These are phyloP conservation scores for Augochlorella aurata DNA, from an alignment of 2,888 invertebrate genomes.

Conservation along the genomic window DNA sequence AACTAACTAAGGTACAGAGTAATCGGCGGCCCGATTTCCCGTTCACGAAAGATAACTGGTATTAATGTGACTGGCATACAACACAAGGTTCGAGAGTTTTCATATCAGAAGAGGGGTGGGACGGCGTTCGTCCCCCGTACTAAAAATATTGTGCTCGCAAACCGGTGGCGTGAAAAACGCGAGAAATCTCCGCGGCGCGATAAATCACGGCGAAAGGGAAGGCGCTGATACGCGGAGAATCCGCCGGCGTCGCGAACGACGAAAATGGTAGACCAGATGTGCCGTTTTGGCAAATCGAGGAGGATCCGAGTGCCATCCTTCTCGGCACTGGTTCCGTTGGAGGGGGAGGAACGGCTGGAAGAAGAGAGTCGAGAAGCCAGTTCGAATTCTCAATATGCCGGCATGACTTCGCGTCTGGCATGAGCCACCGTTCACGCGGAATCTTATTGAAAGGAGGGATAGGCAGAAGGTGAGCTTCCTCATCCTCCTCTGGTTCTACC, in stretches of 20 bases:
- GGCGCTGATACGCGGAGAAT: slow-evolving; percentile 31
- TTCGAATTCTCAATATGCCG: slow-evolving; percentile 72
- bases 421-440: slow-evolving; percentile 71
- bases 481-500: slow-evolving; percentile 18
- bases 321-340: neutral
- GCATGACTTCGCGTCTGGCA: slow-evolving; percentile 66
- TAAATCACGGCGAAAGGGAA: slow-evolving; percentile 48
- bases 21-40: no score
- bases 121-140: neutral
- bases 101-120: neutral
- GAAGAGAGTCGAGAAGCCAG: slow-evolving; percentile 43
- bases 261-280: slow-evolving; percentile 55
- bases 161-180: slow-evolving; percentile 19
- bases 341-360: neutral
- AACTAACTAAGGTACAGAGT: no score
- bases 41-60: no score
- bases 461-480: slow-evolving; percentile 58
- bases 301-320: slow-evolving; percentile 41
- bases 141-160: slow-evolving; percentile 17
- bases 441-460: slow-evolving; percentile 74
- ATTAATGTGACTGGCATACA: no score
- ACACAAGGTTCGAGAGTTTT: neutral
- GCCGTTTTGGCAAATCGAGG: slow-evolving; percentile 63
- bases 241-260: slow-evolving; percentile 18
- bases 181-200: slow-evolving; percentile 33